Conservation (phyloP, 2,113 vertebrate species). For the Proteles cristata region DNA sequence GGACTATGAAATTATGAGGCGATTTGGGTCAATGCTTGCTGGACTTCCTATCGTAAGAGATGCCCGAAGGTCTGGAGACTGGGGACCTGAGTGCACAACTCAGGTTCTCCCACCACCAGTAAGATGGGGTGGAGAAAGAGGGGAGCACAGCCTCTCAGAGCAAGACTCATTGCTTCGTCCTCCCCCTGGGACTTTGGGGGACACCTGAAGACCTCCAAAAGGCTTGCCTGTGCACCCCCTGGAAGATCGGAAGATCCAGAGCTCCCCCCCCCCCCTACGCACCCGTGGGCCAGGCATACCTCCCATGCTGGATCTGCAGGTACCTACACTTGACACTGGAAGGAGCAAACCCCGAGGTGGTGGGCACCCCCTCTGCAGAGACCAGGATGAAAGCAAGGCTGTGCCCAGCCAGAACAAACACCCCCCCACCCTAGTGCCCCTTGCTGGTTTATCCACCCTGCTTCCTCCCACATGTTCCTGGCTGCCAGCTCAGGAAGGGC, state of each 20-base stretch:
- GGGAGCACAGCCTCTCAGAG: background rate
- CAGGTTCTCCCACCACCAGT: background rate
- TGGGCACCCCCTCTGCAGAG: background rate
- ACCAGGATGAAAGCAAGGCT: background rate
- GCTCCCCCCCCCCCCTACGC: background rate
- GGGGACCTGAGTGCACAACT: background rate
- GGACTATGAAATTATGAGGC: background rate
- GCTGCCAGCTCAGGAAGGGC: slow-evolving; percentile 52
- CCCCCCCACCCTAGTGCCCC: background rate
- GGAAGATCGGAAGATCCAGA: background rate
- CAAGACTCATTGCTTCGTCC: background rate
- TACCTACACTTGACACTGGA: background rate
- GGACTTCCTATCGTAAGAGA: slow-evolving; percentile 28
- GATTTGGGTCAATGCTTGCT: background rate
- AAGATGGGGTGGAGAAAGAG: background rate
- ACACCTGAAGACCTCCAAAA: background rate
- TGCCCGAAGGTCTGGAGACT: background rate
- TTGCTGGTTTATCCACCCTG: background rate
- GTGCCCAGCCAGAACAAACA: background rate
- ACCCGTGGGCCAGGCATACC: background rate
- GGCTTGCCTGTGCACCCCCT: background rate
- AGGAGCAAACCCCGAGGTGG: slow-evolving; percentile 89
- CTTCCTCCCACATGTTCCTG: slow-evolving; percentile 19
- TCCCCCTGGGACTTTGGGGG: background rate
- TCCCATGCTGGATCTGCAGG: fast-evolving